These are phyloP conservation scores for Tiphia femorata DNA, from an alignment of 2,888 invertebrate species.

Conservation along the genomic window DNA sequence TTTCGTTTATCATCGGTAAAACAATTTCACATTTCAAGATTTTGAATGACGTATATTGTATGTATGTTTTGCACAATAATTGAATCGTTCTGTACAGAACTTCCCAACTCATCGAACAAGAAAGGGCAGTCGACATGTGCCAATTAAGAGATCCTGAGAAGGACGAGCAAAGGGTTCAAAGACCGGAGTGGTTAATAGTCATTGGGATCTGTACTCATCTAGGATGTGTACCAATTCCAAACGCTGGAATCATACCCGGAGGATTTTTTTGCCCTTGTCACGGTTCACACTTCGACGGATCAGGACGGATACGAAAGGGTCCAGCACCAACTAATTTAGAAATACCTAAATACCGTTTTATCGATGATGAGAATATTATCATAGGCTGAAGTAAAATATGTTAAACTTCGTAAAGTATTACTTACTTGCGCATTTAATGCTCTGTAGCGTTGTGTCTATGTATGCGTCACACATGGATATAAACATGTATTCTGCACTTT, in stretches of 20 bases:
- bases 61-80: background rate
- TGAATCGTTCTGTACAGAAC: slow-evolving; percentile 68
- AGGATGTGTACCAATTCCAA: slow-evolving; percentile 86
- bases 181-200: slow-evolving; percentile 82
- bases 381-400: too few species aligned
- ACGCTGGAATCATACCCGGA: slow-evolving; percentile 75
- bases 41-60: background rate
- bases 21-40: background rate
- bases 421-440: too few species aligned
- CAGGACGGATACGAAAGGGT: slow-evolving; percentile 82
- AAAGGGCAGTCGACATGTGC: slow-evolving; percentile 73
- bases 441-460: too few species aligned
- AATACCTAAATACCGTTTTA: slow-evolving; percentile 76
- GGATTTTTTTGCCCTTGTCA: slow-evolving; percentile 90
- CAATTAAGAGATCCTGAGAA: slow-evolving; percentile 79
- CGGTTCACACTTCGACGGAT: slow-evolving; percentile 84
- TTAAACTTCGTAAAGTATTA: too few species aligned
- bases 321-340: slow-evolving; percentile 81
- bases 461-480: too few species aligned
- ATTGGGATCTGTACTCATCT: slow-evolving; percentile 87
- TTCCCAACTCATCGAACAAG: slow-evolving; percentile 75
- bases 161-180: slow-evolving; percentile 76
- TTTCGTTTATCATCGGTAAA: slow-evolving; percentile 78
- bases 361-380: slow-evolving; percentile 71
- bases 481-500: too few species aligned